These are phyloP conservation scores for Eptatretus atami DNA, from an alignment of 2,797 vertebrate species.

Conservation along the genomic window DNA sequence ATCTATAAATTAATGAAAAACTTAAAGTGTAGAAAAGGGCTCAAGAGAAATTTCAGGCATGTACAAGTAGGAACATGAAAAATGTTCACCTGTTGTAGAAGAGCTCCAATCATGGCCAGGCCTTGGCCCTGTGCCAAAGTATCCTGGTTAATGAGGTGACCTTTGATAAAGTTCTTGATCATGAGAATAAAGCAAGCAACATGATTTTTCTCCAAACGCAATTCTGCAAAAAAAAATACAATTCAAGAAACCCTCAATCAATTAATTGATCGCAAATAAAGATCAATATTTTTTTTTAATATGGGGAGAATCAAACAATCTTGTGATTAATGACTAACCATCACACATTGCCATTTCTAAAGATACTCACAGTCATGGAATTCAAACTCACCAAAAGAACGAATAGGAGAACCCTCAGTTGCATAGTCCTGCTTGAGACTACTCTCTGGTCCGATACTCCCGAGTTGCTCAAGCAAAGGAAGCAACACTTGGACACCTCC, in stretches of 20 bases:
- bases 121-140: conserved; percentile 60
- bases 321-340: too few relatives aligned
- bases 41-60: background rate
- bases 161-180: conserved; percentile 50
- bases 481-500: conserved; percentile 51
- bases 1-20: too few relatives aligned
- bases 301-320: too few relatives aligned
- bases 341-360: too few relatives aligned
- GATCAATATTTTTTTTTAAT: too few relatives aligned
- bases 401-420: background rate
- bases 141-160: conserved; percentile 59
- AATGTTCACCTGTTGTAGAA: conserved; percentile 43
- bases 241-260: too few relatives aligned
- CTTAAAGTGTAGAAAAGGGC: background rate
- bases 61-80: background rate
- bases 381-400: background rate
- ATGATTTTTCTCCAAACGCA: conserved; percentile 44
- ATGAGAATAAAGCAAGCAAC: conserved; percentile 68
- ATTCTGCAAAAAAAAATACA: conserved; percentile 21
- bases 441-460: conserved; percentile 8
- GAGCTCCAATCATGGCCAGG: conserved; percentile 42
- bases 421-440: background rate
- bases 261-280: too few relatives aligned
- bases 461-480: conserved; percentile 52
- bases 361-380: too few relatives aligned